phyloP scores from a whole-genome alignment of 2,797 vertebrate genomes.

The Mastacembelus armatus region DNA sequence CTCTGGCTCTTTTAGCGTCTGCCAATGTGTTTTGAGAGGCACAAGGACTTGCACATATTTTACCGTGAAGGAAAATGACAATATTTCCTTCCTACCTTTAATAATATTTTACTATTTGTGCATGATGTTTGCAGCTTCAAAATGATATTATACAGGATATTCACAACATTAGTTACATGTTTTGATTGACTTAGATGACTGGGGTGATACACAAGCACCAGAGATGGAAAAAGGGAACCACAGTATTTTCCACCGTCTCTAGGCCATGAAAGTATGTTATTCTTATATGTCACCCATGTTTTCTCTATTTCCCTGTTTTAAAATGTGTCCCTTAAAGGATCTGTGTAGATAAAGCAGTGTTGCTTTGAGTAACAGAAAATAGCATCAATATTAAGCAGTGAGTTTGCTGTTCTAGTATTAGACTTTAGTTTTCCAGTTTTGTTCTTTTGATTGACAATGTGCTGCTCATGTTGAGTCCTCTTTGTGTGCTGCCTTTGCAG shows the following conservation, averaged over 20 bases:
- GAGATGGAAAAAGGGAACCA: conserved; percentile 54
- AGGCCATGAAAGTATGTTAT: conserved; percentile 39
- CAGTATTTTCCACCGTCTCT: conserved; percentile 42
- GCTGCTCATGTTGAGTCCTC: conserved; percentile 11
- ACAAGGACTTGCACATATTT: conserved; percentile 19
- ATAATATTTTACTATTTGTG: conserved; percentile 19
- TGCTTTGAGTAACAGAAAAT: conserved; percentile 7
- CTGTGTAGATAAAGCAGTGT: conserved; percentile 1
- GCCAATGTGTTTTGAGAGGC: conserved; percentile 15
- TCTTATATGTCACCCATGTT: conserved; percentile 33
- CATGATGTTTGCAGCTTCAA: conserved; percentile 23
- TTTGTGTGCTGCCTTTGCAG: conserved; percentile 72
- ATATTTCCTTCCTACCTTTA: not conserved
- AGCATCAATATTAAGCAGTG: not conserved
- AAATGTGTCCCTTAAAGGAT: conserved; percentile 12
- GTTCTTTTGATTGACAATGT: conserved; percentile 11
- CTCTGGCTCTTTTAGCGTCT: conserved; percentile 40
- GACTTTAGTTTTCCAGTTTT: conserved; percentile 17
- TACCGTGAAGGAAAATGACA: not conserved
- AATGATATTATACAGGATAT: conserved; percentile 15
- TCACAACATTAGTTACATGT: conserved; percentile 22
- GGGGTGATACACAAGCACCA: conserved; percentile 34
- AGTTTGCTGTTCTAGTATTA: conserved; percentile 16
- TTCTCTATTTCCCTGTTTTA: conserved; percentile 3
- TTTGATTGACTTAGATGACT: conserved; percentile 44